Base-by-base conservation (phyloP, 1,140 invertebrate species). In the Brevipalpus yothersi region DNA sequence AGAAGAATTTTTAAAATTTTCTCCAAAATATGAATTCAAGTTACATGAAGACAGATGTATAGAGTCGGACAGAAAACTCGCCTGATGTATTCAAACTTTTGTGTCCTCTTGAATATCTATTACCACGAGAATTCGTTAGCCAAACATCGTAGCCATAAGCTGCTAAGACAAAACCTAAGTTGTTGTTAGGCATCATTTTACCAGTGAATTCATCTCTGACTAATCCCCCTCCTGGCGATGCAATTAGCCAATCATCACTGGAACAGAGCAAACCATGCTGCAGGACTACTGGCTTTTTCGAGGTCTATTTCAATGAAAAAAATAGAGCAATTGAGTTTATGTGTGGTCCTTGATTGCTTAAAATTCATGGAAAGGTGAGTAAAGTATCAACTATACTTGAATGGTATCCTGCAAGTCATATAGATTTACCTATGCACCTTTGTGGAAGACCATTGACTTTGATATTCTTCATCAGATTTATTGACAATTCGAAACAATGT, bases 251-350 rank as follows among this genome's bases (percentile, higher is more conserved):
- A 68, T 84, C 81, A 0, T 79, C 76, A 1, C 82, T 84, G 65
- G 80, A 81, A 9, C 78, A 79, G 0, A 85, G 68, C 7, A 87
- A 71, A 0, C 84, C 86, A 68, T 88, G 85, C 66, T 86, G 83
- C 0, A 86, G 67, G 9, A 63, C n/a, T 19, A 82, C 78, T 4
- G 56, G 56, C 39, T 55, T 55, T 13, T 19, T 40, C 4, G 23
- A 31, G 3, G 19, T 55, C 21, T 31, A 31, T 4, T 31, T 31
- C 1, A 39, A 3, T 39, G 19, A 4, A 31, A 31, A 17, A 51
- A 51, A n/a, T 51, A 15, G n/a, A 51, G 51, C 57, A 40, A 63
- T 41, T 1, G 61, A 57, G 5, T 31, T 3, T 5, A 31, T 31
- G 31, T 31, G 1, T 60, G 59, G 40, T 61, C 39, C 2, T 31